Evolutionary conservation across 2,797 vertebrate species (phyloP), one percentile per base, ranked within the genome.

Genomic region (Gallinago solitaria): DNA sequence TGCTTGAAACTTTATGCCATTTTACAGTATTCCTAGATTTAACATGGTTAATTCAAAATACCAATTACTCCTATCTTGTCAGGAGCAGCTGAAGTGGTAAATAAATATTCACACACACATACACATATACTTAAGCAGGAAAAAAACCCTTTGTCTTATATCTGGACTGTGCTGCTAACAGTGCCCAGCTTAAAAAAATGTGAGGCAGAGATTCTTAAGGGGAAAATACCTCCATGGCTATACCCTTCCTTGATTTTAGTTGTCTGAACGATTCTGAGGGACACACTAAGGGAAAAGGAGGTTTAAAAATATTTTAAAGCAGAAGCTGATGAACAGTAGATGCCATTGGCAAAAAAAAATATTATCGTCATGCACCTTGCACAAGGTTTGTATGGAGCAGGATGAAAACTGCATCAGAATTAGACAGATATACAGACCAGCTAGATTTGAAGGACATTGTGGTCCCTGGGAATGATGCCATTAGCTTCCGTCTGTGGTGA

Each of bases 361-460:
- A 21, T 33, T 24, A 86, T 23, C 23, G 17, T 67, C 12, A n/a
- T 47, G 37, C 3, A 1, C 28, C 6, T 53, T 90, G 41, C 37
- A 39, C 37, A 39, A 39, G 37, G 28, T 90, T 94, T 94, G 47
- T 63, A 39, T 47, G 48, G n/a, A 90, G 56, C 64, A 89, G 37
- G 51, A 74, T 83, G 85, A 89, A 63, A 84, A 73, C 63, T 79
- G 64, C 81, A 93, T 93, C 78, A 83, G 90, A 92, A 90, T 95
- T 93, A 81, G 85, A 27, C 6, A 80, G 89, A 82, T 69, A 48
- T 20, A 9, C 32, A 90, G 78, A 89, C 32, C 0, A 1, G 50
- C 27, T 86, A 50, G 54, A 33, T 91, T 83, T 76, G 74, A 88
- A 93, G 51, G 43, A 77, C 16, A 48, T 51, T 83, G 61, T 78